A percentile compares a stretch with the other conserved stretches of the same genome.
phyloP scores from a whole-genome alignment of 2,888 invertebrate species.

The Esperia sulphurella region DNA sequence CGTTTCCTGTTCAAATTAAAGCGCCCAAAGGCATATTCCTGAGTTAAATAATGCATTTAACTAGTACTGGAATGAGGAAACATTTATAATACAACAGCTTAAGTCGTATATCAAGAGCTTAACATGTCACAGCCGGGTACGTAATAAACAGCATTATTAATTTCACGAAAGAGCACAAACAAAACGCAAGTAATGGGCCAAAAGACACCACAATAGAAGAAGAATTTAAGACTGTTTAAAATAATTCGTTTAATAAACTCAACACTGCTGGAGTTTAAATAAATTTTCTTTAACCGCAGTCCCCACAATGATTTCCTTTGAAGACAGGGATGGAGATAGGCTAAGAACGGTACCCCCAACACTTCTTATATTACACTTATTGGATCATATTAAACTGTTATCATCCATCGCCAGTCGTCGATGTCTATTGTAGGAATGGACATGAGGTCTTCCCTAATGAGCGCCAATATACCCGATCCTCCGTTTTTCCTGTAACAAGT shows the following conservation, averaged over 20 bases:
- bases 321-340: not conserved
- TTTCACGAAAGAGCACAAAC: not conserved
- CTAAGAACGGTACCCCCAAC: too few relatives aligned
- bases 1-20: too few relatives aligned
- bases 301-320: constrained; percentile 32
- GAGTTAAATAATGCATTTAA: not conserved
- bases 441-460: too few relatives aligned
- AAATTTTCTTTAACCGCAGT: constrained; percentile 33
- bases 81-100: constrained; percentile 9
- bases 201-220: constrained; percentile 17
- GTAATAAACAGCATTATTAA: constrained; percentile 5
- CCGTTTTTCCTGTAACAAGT: too few relatives aligned
- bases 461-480: too few relatives aligned
- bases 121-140: constrained; percentile 7
- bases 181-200: constrained; percentile 4
- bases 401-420: too few relatives aligned
- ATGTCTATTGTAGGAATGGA: too few relatives aligned
- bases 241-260: constrained; percentile 39
- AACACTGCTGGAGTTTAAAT: constrained; percentile 26
- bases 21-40: too few relatives aligned
- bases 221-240: constrained; percentile 28
- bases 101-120: constrained; percentile 16
- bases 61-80: not conserved
- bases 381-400: too few relatives aligned
- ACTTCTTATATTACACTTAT: too few relatives aligned